These are phyloP conservation scores for Atherix ibis DNA, from an alignment of 2,888 invertebrate species.

Conservation along the genomic window DNA sequence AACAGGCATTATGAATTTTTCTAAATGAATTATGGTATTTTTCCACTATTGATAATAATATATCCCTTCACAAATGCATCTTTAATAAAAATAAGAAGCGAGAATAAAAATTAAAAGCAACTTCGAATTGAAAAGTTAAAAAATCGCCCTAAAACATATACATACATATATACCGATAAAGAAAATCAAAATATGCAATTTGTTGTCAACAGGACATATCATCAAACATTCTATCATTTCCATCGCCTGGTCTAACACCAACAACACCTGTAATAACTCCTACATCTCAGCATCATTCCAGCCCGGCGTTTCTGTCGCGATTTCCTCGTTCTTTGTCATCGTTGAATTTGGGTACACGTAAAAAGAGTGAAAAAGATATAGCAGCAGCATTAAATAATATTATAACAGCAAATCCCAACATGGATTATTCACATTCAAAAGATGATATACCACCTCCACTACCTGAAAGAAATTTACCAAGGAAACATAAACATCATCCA, in stretches of 20 bases:
- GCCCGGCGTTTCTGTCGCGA: constrained; percentile 32
- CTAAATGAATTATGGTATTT: no score
- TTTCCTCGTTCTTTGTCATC: constrained; percentile 33
- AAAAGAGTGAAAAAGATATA: constrained; percentile 31
- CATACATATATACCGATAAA: no score
- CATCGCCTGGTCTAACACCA: constrained; percentile 20
- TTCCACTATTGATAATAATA: no score
- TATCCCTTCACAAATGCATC: no score
- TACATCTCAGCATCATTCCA: constrained; percentile 20
- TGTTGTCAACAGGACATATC: constrained; percentile 13
- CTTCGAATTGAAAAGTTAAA: no score
- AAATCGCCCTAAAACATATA: no score
- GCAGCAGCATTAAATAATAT: constrained; percentile 25
- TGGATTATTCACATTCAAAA: constrained; percentile 17
- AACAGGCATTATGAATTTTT: no score
- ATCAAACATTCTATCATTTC: constrained; percentile 12
- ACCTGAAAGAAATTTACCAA: constrained; percentile 36
- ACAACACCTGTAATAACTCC: constrained; percentile 15
- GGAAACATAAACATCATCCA: constrained; percentile 21
- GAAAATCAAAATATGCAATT: constrained; percentile 7
- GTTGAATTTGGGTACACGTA: constrained; percentile 30
- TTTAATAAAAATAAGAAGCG: no score
- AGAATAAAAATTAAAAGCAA: no score
- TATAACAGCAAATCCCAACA: constrained; percentile 6
- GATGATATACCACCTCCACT: constrained; percentile 35